Conservation (phyloP, 2,888 invertebrate genomes). For the Sinotaia quadrata region DNA sequence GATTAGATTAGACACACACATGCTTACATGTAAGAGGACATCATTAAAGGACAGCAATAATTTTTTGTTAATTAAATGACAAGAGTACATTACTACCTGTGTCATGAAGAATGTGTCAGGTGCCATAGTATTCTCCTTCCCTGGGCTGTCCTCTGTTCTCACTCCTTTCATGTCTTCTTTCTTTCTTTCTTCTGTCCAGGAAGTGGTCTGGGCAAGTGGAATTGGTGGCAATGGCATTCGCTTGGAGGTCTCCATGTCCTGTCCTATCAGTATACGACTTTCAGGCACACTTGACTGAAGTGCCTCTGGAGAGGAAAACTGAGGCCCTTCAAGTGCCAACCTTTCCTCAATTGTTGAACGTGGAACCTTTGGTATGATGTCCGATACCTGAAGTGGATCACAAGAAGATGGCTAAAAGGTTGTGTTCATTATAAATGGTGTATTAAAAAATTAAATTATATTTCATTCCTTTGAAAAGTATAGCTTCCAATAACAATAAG, state of each 20-base stretch:
- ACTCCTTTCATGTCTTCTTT: conserved; percentile 15
- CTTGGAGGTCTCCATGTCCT: conserved; percentile 18
- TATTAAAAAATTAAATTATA: too few relatives aligned
- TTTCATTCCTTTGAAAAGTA: too few relatives aligned
- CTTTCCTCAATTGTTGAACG: conserved; percentile 62
- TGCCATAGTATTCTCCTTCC: conserved; percentile 21
- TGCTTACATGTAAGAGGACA: not conserved
- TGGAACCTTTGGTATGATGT: conserved; percentile 65
- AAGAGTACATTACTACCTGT: conserved; percentile 47
- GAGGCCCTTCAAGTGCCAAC: conserved; percentile 59
- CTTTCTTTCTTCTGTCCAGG: not conserved
- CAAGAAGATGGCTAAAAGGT: not conserved
- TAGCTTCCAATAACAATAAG: too few relatives aligned
- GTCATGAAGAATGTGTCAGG: conserved; percentile 70
- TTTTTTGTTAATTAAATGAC: not conserved
- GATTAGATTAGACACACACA: not conserved
- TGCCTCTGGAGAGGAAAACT: conserved; percentile 18
- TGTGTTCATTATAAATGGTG: too few relatives aligned
- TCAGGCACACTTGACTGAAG: conserved; percentile 14
- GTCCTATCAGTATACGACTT: conserved; percentile 14
- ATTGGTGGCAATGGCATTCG: conserved; percentile 44
- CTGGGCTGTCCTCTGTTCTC: not conserved
- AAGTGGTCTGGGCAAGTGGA: conserved; percentile 13
- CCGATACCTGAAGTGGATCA: conserved; percentile 48
- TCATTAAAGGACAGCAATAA: not conserved